phyloP scores from a whole-genome alignment of 2,888 invertebrate species.

The Tryphoninae sp. region DNA sequence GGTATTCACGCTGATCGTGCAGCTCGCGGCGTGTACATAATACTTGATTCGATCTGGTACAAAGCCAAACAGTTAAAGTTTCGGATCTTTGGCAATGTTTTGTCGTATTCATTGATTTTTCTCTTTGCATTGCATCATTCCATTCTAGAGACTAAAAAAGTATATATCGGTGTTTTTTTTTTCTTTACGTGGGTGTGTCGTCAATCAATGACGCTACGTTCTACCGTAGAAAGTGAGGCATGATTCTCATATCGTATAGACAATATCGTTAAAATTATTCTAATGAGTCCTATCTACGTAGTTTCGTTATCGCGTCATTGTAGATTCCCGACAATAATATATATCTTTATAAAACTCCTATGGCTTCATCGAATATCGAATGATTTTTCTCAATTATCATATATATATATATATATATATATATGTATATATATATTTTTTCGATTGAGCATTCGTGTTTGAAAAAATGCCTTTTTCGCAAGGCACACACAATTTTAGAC shows the following conservation, averaged over 20 bases:
- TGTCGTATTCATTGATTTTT: constrained; percentile 53
- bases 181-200: constrained; percentile 10
- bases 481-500: constrained; percentile 58
- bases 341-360: constrained; percentile 45
- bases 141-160: constrained; percentile 39
- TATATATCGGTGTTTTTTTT: constrained; percentile 11
- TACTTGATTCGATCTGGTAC: constrained; percentile 65
- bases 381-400: neutral
- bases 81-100: constrained; percentile 70
- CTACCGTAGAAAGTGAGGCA: constrained; percentile 23
- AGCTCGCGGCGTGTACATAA: constrained; percentile 55
- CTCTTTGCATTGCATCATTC: constrained; percentile 54
- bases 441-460: constrained; percentile 54
- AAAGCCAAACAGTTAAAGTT: constrained; percentile 69
- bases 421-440: constrained; percentile 26
- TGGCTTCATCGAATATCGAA: constrained; percentile 41
- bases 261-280: constrained; percentile 22
- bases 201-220: constrained; percentile 37
- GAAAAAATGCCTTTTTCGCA: constrained; percentile 56
- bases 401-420: neutral
- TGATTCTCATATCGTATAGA: constrained; percentile 28
- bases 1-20: constrained; percentile 16
- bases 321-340: constrained; percentile 26
- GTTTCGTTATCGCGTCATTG: neutral
- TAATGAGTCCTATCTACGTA: constrained; percentile 9